Base-by-base conservation (phyloP, 2,113 vertebrate genomes). In the Petrocephalus microphthalmus region DNA sequence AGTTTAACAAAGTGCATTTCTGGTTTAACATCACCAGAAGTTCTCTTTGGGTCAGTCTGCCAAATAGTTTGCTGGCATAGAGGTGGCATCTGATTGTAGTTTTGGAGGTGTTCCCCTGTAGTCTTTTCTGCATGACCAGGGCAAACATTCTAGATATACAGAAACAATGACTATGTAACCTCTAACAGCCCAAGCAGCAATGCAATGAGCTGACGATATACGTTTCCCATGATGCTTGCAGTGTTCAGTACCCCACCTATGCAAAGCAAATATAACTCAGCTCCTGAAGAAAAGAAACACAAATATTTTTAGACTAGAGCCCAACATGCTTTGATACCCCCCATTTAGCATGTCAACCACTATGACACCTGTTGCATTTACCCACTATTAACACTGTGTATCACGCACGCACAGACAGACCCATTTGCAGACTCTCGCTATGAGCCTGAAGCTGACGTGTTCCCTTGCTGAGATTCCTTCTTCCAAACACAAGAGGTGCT, bases 331-430 rank as follows among this genome's bases (percentile, higher is more conserved):
- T 52, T 67, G 88, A 85, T 85, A 85, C 82, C 33, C 82, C 3
- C 49, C 3, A n/a, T 71, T 85, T 88, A 84, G 74, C 88, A 37
- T 47, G 22, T 84, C n/a, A 83, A 53, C 37, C 78, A 88, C 82
- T 25, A 25, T 57, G 22, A 88, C 52, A 88, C 74, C 71, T 56
- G 33, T 17, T 53, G 51, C n/a, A 22, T 54, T 83, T 49, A 49
- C 45, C 47, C 49, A 20, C 81, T 22, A 20, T 49, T n/a, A 83
- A 56, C 53, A 53, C 25, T 7, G 15, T 47, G 22, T 20, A 7
- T 15, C 87, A 82, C 17, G 78, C 51, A 82, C 74, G 52, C 71
- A 82, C 37, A 54, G 29, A 54, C 51, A 45, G 20, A 47, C 20
- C 60, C n/a, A n/a, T 67, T 25, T 25, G 20, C 22, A n/a, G 60